Percentiles rank a stretch among this genome's conserved stretches.
phyloP scores from a whole-genome alignment of 2,888 invertebrate genomes.

The Crossocerus cetratus region DNA sequence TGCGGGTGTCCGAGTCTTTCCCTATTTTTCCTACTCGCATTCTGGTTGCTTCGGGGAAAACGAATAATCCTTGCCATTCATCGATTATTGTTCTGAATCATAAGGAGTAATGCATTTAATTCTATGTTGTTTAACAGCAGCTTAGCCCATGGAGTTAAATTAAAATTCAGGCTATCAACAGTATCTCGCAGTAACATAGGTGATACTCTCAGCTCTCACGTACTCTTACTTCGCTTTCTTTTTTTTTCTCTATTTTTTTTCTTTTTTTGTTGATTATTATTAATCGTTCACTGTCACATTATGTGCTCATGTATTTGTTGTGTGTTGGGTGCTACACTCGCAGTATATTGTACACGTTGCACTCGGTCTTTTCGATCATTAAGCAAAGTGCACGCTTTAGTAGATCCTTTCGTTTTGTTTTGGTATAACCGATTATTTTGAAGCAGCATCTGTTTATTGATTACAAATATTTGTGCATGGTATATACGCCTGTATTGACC shows the following conservation, averaged over 20 bases:
- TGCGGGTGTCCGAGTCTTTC: background rate
- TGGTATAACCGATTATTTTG: conserved; percentile 1
- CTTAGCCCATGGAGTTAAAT: conserved; percentile 75
- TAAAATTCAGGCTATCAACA: conserved; percentile 73
- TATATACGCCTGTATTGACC: conserved; percentile 25
- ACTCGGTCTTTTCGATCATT: background rate
- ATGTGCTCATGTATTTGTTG: conserved; percentile 35
- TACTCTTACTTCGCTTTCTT: conserved; percentile 57
- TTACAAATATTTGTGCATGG: conserved; percentile 35
- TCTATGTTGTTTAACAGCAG: conserved; percentile 74
- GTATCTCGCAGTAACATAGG: conserved; percentile 75
- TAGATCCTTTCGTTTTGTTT: conserved; percentile 29
- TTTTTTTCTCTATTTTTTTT: background rate
- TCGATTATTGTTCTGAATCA: conserved; percentile 28
- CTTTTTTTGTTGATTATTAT: conserved; percentile 23
- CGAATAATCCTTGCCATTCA: conserved; percentile 5
- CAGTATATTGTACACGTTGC: conserved; percentile 21
- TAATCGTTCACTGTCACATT: conserved; percentile 41
- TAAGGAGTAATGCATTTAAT: conserved; percentile 62
- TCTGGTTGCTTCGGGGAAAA: conserved; percentile 13
- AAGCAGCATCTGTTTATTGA: conserved; percentile 1
- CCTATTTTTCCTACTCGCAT: conserved; percentile 18
- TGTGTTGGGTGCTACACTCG: conserved; percentile 25
- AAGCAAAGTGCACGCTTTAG: conserved; percentile 40
- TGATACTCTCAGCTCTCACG: conserved; percentile 69